Conservation (phyloP, 53 echinoderm and acorn worm genomes). For the Echinometra lucunter region DNA sequence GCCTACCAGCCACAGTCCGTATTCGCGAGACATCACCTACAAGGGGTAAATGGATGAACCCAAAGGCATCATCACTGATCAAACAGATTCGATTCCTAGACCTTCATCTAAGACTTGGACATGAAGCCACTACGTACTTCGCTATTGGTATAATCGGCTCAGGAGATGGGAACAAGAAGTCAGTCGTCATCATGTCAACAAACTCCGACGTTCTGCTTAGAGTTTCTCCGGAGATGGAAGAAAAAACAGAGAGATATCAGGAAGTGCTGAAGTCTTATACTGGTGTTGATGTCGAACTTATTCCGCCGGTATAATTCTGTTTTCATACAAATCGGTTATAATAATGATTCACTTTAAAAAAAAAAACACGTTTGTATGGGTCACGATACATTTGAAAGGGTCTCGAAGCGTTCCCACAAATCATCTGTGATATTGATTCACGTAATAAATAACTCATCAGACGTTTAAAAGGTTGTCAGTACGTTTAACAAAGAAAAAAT, state of each 20-base stretch:
- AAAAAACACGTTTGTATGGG: too few species aligned
- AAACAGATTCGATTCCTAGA: slow-evolving; percentile 66
- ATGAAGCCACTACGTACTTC: slow-evolving; percentile 43
- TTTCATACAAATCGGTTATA: neutral
- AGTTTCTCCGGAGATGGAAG: neutral
- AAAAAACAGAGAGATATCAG: slow-evolving; percentile 31
- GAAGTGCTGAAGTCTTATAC: neutral
- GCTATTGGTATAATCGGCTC: slow-evolving; percentile 15
- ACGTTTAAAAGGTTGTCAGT: too few species aligned
- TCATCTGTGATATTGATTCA: too few species aligned
- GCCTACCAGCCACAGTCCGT: slow-evolving; percentile 39
- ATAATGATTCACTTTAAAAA: too few species aligned
- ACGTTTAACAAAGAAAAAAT: too few species aligned
- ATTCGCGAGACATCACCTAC: neutral
- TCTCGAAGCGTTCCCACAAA: too few species aligned
- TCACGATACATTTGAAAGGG: too few species aligned
- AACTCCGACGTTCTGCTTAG: neutral
- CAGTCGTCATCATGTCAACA: slow-evolving; percentile 31
- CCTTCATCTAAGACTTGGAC: slow-evolving; percentile 20
- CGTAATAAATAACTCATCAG: too few species aligned
- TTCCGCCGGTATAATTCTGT: slow-evolving; percentile 19
- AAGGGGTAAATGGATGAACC: neutral
- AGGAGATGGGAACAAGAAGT: neutral
- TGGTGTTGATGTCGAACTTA: neutral
- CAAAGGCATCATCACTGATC: neutral